phyloP scores from a whole-genome alignment of 2,888 invertebrate species.

The Phengaris alcon region DNA sequence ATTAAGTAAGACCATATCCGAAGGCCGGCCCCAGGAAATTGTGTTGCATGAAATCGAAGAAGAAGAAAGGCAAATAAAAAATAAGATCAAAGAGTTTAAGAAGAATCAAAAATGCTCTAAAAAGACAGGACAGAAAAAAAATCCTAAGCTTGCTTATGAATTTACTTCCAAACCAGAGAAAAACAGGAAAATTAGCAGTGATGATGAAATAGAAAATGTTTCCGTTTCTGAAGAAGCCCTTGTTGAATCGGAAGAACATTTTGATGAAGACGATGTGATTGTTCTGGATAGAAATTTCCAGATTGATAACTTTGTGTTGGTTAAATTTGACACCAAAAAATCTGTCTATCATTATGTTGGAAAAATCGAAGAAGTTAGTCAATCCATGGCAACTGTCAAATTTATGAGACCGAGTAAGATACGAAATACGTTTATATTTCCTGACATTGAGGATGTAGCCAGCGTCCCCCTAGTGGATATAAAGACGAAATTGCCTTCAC shows the following conservation, averaged over 20 bases:
- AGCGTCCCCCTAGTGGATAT: slow-evolving; percentile 18
- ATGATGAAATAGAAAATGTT: slow-evolving; percentile 34
- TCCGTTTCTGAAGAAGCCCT: slow-evolving; percentile 24
- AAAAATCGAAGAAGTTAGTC: slow-evolving; percentile 37
- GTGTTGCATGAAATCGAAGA: slow-evolving; percentile 32
- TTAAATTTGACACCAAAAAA: slow-evolving; percentile 38
- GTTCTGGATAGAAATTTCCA: slow-evolving; percentile 35
- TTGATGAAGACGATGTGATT: not conserved
- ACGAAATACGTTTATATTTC: slow-evolving; percentile 35
- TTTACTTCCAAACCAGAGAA: slow-evolving; percentile 22
- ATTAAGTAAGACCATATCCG: slow-evolving; percentile 38
- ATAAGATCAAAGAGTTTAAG: slow-evolving; percentile 33
- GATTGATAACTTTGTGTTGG: slow-evolving; percentile 35
- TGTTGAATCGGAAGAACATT: slow-evolving; percentile 29
- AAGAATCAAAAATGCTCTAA: slow-evolving; percentile 25
- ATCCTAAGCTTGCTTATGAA: slow-evolving; percentile 25
- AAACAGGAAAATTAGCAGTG: slow-evolving; percentile 30
- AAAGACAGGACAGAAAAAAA: slow-evolving; percentile 25
- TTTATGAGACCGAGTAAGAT: slow-evolving; percentile 41
- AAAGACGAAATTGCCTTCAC: slow-evolving; percentile 25
- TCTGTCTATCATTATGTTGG: slow-evolving; percentile 38
- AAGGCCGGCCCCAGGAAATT: slow-evolving; percentile 36
- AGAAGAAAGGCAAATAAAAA: slow-evolving; percentile 37
- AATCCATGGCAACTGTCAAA: slow-evolving; percentile 39
- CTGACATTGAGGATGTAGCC: slow-evolving; percentile 24